Base-by-base conservation (phyloP, 2,888 invertebrate species). In the Megamerina dolium region DNA sequence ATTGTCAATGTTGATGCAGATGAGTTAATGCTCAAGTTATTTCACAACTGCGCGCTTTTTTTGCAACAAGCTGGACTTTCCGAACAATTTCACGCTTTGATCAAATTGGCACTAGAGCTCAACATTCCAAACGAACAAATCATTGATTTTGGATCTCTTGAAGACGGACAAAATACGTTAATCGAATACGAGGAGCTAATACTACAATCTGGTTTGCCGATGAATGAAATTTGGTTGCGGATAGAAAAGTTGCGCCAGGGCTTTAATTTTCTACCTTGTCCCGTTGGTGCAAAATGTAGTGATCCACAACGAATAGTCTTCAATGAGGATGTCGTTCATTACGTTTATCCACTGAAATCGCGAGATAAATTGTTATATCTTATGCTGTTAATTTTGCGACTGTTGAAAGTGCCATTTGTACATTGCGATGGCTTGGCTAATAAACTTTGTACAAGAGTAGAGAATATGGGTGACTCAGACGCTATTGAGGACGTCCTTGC, bases 191-290 rank as follows among this genome's bases (percentile, higher is more conserved):
- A 83, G 61, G 82, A 82, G 57, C 65, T 78, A 2, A 75, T 82
- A 36, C 62, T 82, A 39, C 74, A 70, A 27, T 78, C 80, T 37
- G 80, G 82, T 37, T 70, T 89, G 60, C 87, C 87, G 19, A 72
- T 82, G 60, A 77, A 80, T 61, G 81, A 82, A 53, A 74, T 87
- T 50, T 88, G 87, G 88, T 72, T 81, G 53, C 77, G 87, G 48
- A 78, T 83, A 46, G 87, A 87, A 70, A 80, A 81, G 10, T 70
- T 85, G 41, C 76, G 87, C n/a, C 83, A 81, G 58, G 77, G 79
- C 14, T 81, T 78, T 56, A 82, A 83, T 68, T 87, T 84, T 78
- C 73, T 83, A 27, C 80, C 83, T 2, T 66, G 61, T 43, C 73
- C 69, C 16, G 67, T 64, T 5, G 72, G 71, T 32, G 59, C 68